Base-by-base conservation (phyloP, 2,797 vertebrate species). In the Premnoplex brunnescens region DNA sequence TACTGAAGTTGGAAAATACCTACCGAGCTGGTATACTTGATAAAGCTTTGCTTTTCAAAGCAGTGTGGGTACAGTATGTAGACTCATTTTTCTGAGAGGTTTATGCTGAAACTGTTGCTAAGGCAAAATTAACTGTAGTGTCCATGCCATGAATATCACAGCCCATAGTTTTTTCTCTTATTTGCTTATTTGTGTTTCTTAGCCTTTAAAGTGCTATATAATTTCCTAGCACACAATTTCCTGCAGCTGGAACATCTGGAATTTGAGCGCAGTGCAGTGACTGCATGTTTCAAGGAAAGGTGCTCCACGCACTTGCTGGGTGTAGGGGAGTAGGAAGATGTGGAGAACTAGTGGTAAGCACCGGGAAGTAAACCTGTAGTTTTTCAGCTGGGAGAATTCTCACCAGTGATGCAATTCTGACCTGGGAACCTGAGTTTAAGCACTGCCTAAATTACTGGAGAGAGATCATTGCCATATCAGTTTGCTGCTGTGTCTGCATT, bases 21-120 rank as follows among this genome's bases (percentile, higher is more conserved):
- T 71, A 3, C 41, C 1, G 2, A 62, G 30, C 22, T 8, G 3
- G 12, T 48, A 43, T n/a, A 39, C 34, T 77, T 91, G 46, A 75
- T 41, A 54, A 56, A 73, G 34, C 48, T 85, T 92, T 85, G 58
- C 17, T 67, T 95, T 88, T 56, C 22, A 59, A 44, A 95, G 34
- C 72, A 28, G 10, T 14, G 10, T 44, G 49, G 41, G 54, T 87
- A 19, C 41, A 54, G 5, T 36, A 4, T n/a, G 41, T 15, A 58
- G 14, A 9, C 37, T 56, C 28, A 41, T 82, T 91, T 95, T 89
- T 39, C 36, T 27, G 15, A 46, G 46, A 83, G 63, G 6, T 56
- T 87, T 41, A 36, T 84, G 39, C 55, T 75, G 39, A 87, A 93
- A 86, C 24, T 69, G 34, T 62, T 89, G 28, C 49, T 44, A 46